These are phyloP conservation scores for Phaedon cochleariae DNA, from an alignment of 2,888 invertebrate genomes.

Conservation along the genomic window DNA sequence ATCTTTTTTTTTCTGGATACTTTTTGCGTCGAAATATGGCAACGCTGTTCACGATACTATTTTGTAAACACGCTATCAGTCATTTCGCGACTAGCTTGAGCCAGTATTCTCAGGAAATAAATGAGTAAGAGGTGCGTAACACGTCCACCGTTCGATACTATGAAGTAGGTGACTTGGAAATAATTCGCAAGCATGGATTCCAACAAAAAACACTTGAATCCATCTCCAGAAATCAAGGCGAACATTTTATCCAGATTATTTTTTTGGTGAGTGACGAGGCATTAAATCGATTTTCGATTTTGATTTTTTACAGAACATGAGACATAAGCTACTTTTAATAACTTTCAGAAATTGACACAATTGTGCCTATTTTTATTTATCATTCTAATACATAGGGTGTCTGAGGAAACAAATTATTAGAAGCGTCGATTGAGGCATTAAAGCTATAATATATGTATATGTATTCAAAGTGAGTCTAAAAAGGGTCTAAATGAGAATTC, in stretches of 20 bases:
- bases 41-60: neutral
- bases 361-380: too few species aligned
- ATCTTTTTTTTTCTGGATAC: too few species aligned
- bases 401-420: too few species aligned
- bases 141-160: neutral
- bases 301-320: neutral
- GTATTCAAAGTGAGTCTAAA: too few species aligned
- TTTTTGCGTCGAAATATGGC: neutral
- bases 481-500: too few species aligned
- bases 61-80: neutral
- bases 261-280: constrained; percentile 66
- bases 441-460: too few species aligned
- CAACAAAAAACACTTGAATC: constrained; percentile 68
- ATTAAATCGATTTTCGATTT: constrained; percentile 39
- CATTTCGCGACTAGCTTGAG: neutral
- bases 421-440: too few species aligned
- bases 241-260: constrained; percentile 68
- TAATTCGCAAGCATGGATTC: constrained; percentile 65
- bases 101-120: neutral
- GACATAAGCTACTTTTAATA: too few species aligned
- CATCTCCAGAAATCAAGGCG: constrained; percentile 68
- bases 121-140: neutral
- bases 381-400: too few species aligned
- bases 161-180: neutral
- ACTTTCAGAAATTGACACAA: too few species aligned